A percentile compares a stretch with the other conserved stretches of the same genome.
These are phyloP conservation scores for Pasiphila rectangulata DNA, from an alignment of 2,888 invertebrate species.

Conservation along the genomic window DNA sequence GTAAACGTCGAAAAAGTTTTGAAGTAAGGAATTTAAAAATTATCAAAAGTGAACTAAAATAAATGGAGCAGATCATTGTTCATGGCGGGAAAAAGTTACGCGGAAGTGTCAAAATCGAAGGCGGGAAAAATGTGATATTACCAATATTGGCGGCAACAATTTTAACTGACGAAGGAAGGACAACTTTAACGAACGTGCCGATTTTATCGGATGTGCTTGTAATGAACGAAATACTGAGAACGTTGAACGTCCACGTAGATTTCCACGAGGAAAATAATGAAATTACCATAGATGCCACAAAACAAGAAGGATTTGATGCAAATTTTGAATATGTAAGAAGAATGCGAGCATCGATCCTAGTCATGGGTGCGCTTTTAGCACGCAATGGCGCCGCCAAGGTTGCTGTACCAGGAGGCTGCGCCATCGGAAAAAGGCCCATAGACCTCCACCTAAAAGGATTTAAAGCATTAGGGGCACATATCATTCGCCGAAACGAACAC, in stretches of 20 bases:
- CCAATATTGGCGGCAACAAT: constrained; percentile 24
- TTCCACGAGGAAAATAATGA: constrained; percentile 16
- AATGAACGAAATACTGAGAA: constrained; percentile 17
- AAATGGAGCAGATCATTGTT: constrained; percentile 24
- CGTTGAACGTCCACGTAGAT: constrained; percentile 14
- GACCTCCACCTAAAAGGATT: constrained; percentile 26
- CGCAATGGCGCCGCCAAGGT: constrained; percentile 17
- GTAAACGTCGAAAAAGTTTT: no score
- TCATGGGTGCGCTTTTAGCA: constrained; percentile 23
- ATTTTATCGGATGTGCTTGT: constrained; percentile 20
- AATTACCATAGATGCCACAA: constrained; percentile 14
- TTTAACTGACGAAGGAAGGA: constrained; percentile 15
- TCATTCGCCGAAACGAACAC: constrained; percentile 8
- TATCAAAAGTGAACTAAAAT: no score
- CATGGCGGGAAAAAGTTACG: constrained; percentile 13
- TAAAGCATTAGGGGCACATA: constrained; percentile 18
- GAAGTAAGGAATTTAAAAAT: no score
- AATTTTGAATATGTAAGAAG: constrained; percentile 5
- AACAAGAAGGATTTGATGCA: neutral
- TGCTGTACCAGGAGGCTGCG: constrained; percentile 21
- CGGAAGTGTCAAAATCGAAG: constrained; percentile 21
- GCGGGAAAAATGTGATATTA: constrained; percentile 15
- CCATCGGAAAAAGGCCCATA: constrained; percentile 23
- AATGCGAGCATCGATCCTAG: constrained; percentile 21
- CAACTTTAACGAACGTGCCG: constrained; percentile 21